Evolutionary conservation across 2,888 invertebrate species (phyloP), one percentile per base, ranked within the genome.

Genomic region (Coelopa pilipes): DNA sequence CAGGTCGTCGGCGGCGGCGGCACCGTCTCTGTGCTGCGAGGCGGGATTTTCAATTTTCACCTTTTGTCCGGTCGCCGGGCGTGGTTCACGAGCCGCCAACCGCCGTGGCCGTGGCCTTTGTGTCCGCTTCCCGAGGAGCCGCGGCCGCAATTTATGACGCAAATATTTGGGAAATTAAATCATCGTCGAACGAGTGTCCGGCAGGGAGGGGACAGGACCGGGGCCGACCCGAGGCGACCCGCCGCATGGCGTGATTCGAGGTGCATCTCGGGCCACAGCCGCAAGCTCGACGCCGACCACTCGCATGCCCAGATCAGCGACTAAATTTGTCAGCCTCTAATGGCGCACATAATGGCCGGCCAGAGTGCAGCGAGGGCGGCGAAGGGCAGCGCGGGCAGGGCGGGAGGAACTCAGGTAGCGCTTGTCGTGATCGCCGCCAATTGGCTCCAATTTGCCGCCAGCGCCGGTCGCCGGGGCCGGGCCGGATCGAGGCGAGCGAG

Each of bases 151-250:
- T 69, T 69, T 69, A 69, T 57, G 57, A 69, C 24, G 17, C 68
- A 69, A 69, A 69, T 57, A 69, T 55, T 69, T 69, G 45, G 68
- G 9, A 69, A 57, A 69, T 69, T 69, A 46, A 66, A 66, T 66
- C 66, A 24, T 66, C 12, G 19, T 66, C 15, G 15, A 9, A 17
- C 21, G 34, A 34, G 34, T 2, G 34, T 34, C 34, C 34, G 34
- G 34, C 34, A 34, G 7, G 34, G 34, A 34, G 7, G 4, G 4
- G 34, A 34, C 7, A 2, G 34, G 7, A n/a, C n/a, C n/a, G 34
- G 34, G 34, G 2, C 7, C 34, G 34, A 34, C 34, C 34, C 34
- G 7, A 34, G 34, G 34, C 34, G 7, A 34, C 4, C 34, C 34
- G 34, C 34, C 2, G 34, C 34, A 34, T 34, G 34, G 34, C 34